Evolutionary conservation across 2,888 invertebrate species (phyloP), one percentile per base, ranked within the genome.

Genomic region (Odontomyia ornata): DNA sequence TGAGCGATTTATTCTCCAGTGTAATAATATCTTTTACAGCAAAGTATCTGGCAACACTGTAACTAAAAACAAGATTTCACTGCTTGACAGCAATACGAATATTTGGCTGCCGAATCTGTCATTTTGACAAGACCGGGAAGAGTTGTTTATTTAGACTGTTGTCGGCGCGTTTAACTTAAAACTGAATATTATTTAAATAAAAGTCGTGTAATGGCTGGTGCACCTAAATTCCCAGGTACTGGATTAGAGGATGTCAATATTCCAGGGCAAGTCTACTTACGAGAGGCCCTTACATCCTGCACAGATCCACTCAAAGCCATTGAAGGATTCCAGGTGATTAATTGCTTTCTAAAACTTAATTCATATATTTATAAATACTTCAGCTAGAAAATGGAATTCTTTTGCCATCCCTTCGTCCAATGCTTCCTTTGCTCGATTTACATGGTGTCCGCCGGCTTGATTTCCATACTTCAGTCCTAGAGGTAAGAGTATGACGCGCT

Each of bases 231-330:
- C 15, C 52, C 88, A 47, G 89, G 90, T 7, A 89, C 92, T 36
- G 93, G 93, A 0, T 86, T 95, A 76, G 95, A 96, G 86, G 94
- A 95, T 80, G 91, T 95, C 1, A 95, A 95, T 15, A 94, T 97
- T 79, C 93, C 95, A 0, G 96, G 96, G 0, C 93, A 95, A 83
- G 90, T 91, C n/a, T 94, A 91, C 84, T 89, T 97, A n/a, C 88
- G 93, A 71, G 96, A 98, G 86, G 95, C 97, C 13, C 89, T 98
- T 18, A 97, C 97, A 15, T 97, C 96, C 83, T 98, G 98, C 84
- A 96, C 96, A 0, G 98, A 99, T 88, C 98, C 98, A 13, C 86
- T 98, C 52, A 96, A 96, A 88, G 98, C 98, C n/a, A 99, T 99
- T 80, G 97, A 98, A 89, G 97, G 98, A 86, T 99, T 99, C 89